Evolutionary conservation across 2,888 invertebrate genomes (phyloP).

Genomic region (Lasioglossum villosulum): DNA sequence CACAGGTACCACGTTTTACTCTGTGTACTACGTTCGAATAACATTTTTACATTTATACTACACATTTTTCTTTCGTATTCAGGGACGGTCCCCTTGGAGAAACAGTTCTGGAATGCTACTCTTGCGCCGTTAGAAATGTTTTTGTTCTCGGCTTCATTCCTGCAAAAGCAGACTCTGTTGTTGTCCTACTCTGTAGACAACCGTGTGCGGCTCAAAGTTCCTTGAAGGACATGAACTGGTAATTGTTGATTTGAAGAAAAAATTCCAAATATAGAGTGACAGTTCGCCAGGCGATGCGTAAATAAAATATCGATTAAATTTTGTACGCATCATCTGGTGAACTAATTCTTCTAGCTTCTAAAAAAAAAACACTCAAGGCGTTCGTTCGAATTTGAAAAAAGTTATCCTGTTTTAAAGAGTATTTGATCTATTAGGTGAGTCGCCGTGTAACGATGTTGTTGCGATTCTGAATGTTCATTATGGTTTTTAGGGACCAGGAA

Average conservation of each 20-base stretch:
- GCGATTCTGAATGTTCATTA: neutral
- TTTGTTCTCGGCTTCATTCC: constrained; percentile 99
- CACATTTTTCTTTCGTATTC: constrained; percentile 25
- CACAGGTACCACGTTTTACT: constrained; percentile 86
- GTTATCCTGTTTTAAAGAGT: constrained; percentile 1
- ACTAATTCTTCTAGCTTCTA: constrained; percentile 3
- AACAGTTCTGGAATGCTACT: constrained; percentile 99
- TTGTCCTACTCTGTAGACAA: constrained; percentile 97
- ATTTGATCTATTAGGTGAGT: constrained; percentile 1
- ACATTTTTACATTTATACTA: neutral
- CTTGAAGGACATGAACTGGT: constrained; percentile 99
- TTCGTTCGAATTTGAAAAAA: constrained; percentile 2
- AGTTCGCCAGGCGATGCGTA: neutral
- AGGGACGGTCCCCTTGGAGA: constrained; percentile 99
- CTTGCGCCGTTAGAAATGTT: constrained; percentile 98
- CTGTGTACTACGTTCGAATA: no score
- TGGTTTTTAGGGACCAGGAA: constrained; percentile 92
- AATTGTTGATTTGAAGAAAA: constrained; percentile 62
- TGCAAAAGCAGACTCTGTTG: constrained; percentile 99
- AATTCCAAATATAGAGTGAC: neutral
- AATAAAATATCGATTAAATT: constrained; percentile 2
- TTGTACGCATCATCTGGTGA: neutral
- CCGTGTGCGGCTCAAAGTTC: constrained; percentile 99
- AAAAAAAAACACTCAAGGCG: neutral
- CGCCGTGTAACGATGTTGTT: neutral